Base-by-base conservation (phyloP, 2,888 invertebrate species). In the Lasioglossum malachurum region DNA sequence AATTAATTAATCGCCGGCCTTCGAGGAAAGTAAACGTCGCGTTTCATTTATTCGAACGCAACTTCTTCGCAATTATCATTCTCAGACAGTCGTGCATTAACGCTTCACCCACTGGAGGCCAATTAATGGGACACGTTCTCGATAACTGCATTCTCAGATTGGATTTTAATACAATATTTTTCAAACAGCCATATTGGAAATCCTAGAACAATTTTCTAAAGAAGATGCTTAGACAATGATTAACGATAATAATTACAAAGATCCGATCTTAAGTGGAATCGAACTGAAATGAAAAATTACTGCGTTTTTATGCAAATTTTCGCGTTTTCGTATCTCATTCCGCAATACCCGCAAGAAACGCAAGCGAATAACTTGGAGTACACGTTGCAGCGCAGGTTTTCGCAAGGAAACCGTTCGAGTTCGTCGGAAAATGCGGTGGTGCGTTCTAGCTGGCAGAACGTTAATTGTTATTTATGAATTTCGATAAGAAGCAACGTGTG, bases 1-100 rank as follows among this genome's bases (percentile, higher is more conserved):
- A 77, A 82, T 84, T 78, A 78, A 67, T 84, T 82, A 84, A 82
- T 84, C 60, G 57, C 1, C 67, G 71, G 16, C 82, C 78, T 78
- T 78, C 71, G 78, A 72, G 75, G 60, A 82, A 81, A 82, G 69
- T 72, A 71, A 75, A 60, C 75, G 81, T 71, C 57, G 46, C 69
- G 38, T 74, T 78, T 81, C 27, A 35, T 81, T 71, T 67, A 76
- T 81, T 67, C 78, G 69, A 14, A 75, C 57, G 71, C 41, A 31
- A 27, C 53, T 49, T 31, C 46, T 35, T 35, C n/a, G 12, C 8
- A 35, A 5, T 44, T 49, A 64, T 53, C 57, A 31, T 27, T 16
- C 31, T 8, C 67, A 8, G 31, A 67, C 67, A 3, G 4, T 19
- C 53, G 23, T 10, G 23, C 23, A 10, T 53, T 53, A 53, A 53